A percentile compares a stretch with the other conserved stretches of the same genome.
phyloP scores from a whole-genome alignment of 2,888 invertebrate species.

The Metallyticus violacea region DNA sequence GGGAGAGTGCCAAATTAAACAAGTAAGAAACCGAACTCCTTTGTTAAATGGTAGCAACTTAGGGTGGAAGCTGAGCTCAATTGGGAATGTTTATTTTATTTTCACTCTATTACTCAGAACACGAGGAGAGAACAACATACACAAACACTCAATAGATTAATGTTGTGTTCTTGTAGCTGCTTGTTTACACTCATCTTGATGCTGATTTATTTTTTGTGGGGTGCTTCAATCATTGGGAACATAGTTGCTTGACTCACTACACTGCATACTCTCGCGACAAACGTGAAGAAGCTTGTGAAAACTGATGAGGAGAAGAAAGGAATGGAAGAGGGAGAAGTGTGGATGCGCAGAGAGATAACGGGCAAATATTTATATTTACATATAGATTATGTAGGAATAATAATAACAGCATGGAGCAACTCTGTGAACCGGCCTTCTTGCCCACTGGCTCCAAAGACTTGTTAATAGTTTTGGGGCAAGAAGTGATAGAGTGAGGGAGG shows the following conservation, averaged over 20 bases:
- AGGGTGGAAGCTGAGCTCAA: too few species aligned
- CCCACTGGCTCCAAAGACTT: background rate
- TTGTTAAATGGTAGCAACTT: too few species aligned
- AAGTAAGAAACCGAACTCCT: too few species aligned
- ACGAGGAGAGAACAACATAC: too few species aligned
- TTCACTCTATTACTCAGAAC: too few species aligned
- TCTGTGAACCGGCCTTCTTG: background rate
- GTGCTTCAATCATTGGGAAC: background rate
- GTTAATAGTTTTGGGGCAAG: background rate
- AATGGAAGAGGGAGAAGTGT: too few species aligned
- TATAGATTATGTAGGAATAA: background rate
- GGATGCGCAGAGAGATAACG: background rate
- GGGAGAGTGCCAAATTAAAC: too few species aligned
- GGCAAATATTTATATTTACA: slow-evolving; percentile 6
- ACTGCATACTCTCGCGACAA: background rate
- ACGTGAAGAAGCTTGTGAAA: background rate
- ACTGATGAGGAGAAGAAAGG: background rate
- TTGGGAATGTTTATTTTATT: too few species aligned
- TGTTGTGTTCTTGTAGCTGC: too few species aligned
- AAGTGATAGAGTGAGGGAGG: background rate
- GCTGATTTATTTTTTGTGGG: too few species aligned
- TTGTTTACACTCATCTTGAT: too few species aligned
- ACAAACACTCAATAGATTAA: too few species aligned
- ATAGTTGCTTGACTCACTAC: background rate
- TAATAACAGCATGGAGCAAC: background rate